These are phyloP conservation scores for Luperina testacea DNA, from an alignment of 2,888 invertebrate species.

Conservation along the genomic window DNA sequence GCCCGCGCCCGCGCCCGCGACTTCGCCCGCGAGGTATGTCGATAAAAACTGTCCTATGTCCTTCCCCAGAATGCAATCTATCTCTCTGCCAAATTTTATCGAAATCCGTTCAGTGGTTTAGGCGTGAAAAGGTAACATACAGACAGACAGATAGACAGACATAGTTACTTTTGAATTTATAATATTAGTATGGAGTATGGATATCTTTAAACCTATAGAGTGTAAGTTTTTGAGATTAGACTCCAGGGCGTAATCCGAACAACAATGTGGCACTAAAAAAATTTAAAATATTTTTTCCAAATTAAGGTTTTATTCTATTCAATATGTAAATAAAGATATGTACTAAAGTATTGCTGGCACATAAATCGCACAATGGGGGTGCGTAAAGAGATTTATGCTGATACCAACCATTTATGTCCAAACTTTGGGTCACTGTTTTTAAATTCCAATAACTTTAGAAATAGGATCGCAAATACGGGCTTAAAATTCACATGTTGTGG, in stretches of 20 bases:
- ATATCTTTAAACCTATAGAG: background rate
- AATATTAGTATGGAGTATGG: no score
- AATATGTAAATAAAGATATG: background rate
- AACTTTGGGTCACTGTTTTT: conserved; percentile 9
- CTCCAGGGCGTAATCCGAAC: background rate
- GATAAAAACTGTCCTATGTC: no score
- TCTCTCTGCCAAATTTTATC: no score
- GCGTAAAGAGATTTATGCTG: conserved; percentile 27
- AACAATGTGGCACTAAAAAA: background rate
- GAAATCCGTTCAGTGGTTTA: no score
- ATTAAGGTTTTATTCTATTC: background rate
- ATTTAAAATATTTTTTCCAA: background rate
- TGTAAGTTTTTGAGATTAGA: background rate
- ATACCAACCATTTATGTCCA: conserved; percentile 17
- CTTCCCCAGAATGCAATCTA: no score
- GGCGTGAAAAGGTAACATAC: no score
- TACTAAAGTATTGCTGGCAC: conserved; percentile 1
- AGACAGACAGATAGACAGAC: no score
- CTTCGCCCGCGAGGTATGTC: no score
- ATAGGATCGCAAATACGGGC: background rate
- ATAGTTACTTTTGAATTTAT: no score
- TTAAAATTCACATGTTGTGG: background rate
- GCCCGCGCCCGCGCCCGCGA: no score
- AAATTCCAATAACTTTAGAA: conserved; percentile 1
- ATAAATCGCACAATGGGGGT: conserved; percentile 10